These are phyloP conservation scores for Bacillus rossius DNA, from an alignment of 1,140 invertebrate species.

Conservation along the genomic window DNA sequence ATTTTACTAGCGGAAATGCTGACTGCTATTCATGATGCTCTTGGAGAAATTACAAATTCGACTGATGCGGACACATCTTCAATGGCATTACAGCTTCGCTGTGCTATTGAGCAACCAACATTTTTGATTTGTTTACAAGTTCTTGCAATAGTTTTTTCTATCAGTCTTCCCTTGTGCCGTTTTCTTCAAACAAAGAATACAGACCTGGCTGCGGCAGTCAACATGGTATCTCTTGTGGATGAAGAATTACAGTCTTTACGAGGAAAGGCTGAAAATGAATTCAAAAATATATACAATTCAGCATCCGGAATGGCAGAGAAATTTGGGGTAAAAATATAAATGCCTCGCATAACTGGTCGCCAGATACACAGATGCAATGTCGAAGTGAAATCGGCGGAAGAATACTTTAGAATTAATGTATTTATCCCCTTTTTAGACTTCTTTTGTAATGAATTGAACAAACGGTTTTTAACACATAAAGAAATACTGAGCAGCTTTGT, in stretches of 20 bases:
- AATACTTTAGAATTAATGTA: neutral
- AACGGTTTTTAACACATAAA: neutral
- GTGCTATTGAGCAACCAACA: neutral
- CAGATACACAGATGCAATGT: neutral
- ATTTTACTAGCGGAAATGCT: conserved; percentile 13
- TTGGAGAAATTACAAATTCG: conserved; percentile 5
- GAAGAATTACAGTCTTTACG: neutral
- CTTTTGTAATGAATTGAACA: neutral
- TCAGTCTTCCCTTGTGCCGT: neutral
- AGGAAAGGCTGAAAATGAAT: neutral
- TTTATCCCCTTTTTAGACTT: neutral
- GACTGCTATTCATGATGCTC: conserved; percentile 5
- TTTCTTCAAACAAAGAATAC: neutral
- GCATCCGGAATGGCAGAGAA: neutral
- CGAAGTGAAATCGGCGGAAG: neutral
- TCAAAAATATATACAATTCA: neutral
- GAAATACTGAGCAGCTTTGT: neutral
- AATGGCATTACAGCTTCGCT: neutral
- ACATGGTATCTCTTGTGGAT: neutral
- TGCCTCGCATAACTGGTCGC: neutral
- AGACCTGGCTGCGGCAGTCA: neutral
- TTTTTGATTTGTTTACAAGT: conserved; percentile 3
- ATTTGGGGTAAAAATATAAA: neutral
- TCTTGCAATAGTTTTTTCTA: conserved; percentile 2
- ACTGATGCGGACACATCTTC: conserved; percentile 2